phyloP scores from a whole-genome alignment of 2,113 vertebrate species.

The Eulemur rufifrons region DNA sequence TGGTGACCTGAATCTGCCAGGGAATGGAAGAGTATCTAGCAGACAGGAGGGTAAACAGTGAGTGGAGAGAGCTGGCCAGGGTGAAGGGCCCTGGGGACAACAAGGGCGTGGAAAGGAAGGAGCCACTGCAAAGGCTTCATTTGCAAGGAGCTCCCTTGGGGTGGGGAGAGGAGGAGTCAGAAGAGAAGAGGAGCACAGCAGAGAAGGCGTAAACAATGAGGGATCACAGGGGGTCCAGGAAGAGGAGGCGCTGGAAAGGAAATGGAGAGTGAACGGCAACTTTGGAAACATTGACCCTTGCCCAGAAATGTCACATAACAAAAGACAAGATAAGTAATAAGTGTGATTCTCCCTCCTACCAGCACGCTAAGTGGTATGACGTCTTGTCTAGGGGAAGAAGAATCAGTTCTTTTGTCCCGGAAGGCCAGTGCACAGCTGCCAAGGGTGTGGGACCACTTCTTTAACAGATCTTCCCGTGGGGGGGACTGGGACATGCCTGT shows the following conservation, averaged over 20 bases:
- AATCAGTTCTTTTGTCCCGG: conserved; percentile 33
- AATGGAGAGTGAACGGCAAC: conserved; percentile 3
- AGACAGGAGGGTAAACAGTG: background rate
- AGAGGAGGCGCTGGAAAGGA: background rate
- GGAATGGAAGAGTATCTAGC: background rate
- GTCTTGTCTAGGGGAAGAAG: conserved; percentile 16
- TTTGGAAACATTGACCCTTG: background rate
- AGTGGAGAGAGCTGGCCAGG: background rate
- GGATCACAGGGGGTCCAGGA: background rate
- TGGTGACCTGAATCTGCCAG: background rate
- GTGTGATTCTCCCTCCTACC: background rate
- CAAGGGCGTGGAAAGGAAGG: background rate
- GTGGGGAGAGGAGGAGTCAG: background rate
- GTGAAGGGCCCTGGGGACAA: no score
- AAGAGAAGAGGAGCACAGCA: background rate
- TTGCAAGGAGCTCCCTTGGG: background rate
- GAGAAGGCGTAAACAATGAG: background rate
- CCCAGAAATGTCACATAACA: conserved; percentile 16
- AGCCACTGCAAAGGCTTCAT: background rate
- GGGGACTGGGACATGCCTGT: background rate
- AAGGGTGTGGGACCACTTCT: conserved; percentile 32
- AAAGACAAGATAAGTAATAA: background rate
- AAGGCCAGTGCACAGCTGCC: conserved; percentile 20
- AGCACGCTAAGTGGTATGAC: background rate
- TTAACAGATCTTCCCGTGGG: background rate